Conservation (phyloP, 2,888 invertebrate species). For the Siphonodentalium dalli region DNA sequence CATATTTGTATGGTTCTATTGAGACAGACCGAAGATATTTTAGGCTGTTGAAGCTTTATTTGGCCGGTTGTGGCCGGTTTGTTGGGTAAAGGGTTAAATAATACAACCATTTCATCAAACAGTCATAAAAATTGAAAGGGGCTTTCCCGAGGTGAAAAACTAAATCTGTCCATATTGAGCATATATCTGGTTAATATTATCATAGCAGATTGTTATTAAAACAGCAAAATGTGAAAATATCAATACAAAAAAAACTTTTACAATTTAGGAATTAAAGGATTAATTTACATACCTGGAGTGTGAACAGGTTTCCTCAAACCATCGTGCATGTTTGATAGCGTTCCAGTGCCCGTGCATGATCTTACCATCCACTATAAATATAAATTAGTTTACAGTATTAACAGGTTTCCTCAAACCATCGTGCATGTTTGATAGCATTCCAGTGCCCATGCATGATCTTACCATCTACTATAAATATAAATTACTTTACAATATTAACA, state of each 20-base stretch:
- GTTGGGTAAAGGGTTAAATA: too few species aligned
- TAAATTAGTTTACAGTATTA: too few species aligned
- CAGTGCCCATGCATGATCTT: conserved; percentile 85
- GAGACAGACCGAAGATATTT: too few species aligned
- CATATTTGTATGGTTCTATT: too few species aligned
- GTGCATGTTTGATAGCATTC: conserved; percentile 91
- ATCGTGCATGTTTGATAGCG: conserved; percentile 92
- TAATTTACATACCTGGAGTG: conserved; percentile 74
- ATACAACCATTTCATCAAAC: too few species aligned
- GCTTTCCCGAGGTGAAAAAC: too few species aligned
- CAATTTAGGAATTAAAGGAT: background rate
- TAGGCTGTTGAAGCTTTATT: too few species aligned
- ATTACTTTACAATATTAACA: too few species aligned
- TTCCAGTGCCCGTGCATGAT: conserved; percentile 88
- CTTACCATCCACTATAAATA: conserved; percentile 70
- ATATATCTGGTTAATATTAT: background rate
- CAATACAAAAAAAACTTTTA: background rate
- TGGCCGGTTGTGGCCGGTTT: too few species aligned
- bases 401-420: conserved; percentile 99
- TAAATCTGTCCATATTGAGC: background rate
- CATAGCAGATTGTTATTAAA: background rate
- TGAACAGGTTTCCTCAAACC: conserved; percentile 98
- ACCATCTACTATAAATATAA: conserved; percentile 69
- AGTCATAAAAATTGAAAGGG: too few species aligned
- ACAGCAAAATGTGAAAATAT: background rate